Evolutionary conservation across 2,113 vertebrate species (phyloP).

Genomic region (Oophaga pumilio): DNA sequence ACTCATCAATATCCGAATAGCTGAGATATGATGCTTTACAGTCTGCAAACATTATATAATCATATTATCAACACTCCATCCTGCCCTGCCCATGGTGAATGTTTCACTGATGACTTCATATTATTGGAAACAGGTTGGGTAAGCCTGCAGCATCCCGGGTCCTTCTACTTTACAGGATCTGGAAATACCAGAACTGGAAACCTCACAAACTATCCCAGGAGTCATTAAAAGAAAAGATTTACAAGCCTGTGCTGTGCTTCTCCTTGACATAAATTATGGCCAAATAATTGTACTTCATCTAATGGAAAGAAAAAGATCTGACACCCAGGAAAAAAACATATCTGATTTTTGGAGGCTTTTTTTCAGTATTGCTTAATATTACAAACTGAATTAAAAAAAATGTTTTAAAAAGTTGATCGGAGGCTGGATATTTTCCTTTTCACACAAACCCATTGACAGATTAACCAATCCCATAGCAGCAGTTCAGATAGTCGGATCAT

Average conservation of each 20-base stretch:
- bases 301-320: neutral
- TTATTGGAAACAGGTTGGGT: slow-evolving; percentile 39
- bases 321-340: neutral
- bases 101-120: slow-evolving; percentile 26
- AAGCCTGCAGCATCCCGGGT: neutral
- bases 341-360: neutral
- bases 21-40: neutral
- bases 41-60: neutral
- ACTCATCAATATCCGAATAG: neutral
- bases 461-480: too few species aligned
- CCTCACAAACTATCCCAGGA: neutral
- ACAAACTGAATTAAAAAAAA: neutral
- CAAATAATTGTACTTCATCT: neutral
- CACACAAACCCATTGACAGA: neutral
- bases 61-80: neutral
- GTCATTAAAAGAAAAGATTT: neutral
- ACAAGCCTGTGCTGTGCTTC: neutral
- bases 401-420: neutral
- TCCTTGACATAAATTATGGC: neutral
- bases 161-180: neutral
- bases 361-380: too few species aligned
- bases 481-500: too few species aligned
- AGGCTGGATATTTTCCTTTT: neutral
- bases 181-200: slow-evolving; percentile 5
- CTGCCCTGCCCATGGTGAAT: slow-evolving; percentile 16